Percentiles rank a stretch among this genome's conserved stretches.
Evolutionary conservation across 2,888 invertebrate species (phyloP).

Genomic region (Teleogryllus oceanicus): DNA sequence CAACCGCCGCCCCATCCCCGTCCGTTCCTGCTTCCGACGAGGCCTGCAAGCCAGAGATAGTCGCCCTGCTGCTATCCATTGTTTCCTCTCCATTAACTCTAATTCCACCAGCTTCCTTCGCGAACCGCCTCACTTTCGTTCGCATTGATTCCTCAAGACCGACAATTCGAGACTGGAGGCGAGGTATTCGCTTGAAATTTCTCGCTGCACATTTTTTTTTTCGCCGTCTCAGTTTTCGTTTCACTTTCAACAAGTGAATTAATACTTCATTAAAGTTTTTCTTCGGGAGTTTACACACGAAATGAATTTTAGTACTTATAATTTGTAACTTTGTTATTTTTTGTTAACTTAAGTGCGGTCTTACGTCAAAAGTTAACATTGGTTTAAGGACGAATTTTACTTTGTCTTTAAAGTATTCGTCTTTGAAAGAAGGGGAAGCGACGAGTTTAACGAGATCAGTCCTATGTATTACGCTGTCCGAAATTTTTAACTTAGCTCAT

Average conservation of each 20-base stretch:
- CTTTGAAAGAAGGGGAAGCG: conserved; percentile 4
- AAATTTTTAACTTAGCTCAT: conserved; percentile 7
- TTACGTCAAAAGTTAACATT: conserved; percentile 18
- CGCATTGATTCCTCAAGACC: neutral
- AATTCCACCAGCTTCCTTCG: neutral
- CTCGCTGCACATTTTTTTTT: conserved; percentile 1
- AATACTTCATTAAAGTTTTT: conserved; percentile 3
- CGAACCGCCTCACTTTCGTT: neutral
- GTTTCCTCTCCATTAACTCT: conserved; percentile 18
- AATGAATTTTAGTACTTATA: conserved; percentile 18
- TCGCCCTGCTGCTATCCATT: neutral
- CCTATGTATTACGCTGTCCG: neutral
- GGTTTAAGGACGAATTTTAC: conserved; percentile 6
- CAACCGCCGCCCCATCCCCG: neutral
- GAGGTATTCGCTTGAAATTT: conserved; percentile 18
- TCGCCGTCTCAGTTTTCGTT: neutral
- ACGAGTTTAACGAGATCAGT: neutral
- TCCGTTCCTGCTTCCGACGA: neutral
- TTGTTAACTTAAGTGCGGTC: conserved; percentile 10
- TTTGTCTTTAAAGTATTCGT: neutral
- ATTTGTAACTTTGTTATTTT: conserved; percentile 18
- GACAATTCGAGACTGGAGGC: conserved; percentile 5
- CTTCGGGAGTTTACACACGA: conserved; percentile 4
- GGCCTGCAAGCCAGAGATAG: neutral
- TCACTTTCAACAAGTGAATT: conserved; percentile 18